Percentiles rank a stretch among this genome's conserved stretches.
Evolutionary conservation across 2,888 invertebrate species (phyloP).

Genomic region (Leucophenga maculata): DNA sequence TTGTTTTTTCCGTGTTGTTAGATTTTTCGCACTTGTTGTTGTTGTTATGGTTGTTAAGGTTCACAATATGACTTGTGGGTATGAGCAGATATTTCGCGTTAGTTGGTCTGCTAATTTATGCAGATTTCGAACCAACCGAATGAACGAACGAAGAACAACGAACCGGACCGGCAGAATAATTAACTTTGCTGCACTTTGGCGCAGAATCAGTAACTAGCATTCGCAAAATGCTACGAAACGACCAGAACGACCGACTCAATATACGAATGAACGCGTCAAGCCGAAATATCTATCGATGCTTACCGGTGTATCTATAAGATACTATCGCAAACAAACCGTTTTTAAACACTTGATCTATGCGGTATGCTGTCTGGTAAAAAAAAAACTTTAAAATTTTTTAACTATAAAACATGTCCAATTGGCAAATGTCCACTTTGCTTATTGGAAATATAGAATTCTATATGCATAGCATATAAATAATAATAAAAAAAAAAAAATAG

Average conservation of each 20-base stretch:
- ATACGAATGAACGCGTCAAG: background rate
- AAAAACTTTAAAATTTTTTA: background rate
- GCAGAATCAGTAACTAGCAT: conserved; percentile 17
- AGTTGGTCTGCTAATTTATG: background rate
- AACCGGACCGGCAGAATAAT: conserved; percentile 3
- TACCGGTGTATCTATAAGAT: background rate
- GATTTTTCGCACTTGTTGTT: no score
- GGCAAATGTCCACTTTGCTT: background rate
- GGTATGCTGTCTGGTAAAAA: background rate
- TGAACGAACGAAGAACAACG: no score
- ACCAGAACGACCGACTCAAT: background rate
- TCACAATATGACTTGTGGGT: background rate
- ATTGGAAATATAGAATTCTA: background rate
- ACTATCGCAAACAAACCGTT: background rate
- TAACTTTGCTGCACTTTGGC: conserved; percentile 21
- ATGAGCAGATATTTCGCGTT: background rate
- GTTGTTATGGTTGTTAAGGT: background rate
- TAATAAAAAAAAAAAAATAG: conserved; percentile 30
- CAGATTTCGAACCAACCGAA: background rate
- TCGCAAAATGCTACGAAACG: background rate
- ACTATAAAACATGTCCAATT: background rate
- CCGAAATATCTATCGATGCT: background rate
- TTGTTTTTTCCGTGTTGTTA: no score
- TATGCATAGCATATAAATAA: no score
- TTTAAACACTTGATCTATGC: background rate